Conservation (phyloP, 2,888 invertebrate species). For the Cetonia aurata region DNA sequence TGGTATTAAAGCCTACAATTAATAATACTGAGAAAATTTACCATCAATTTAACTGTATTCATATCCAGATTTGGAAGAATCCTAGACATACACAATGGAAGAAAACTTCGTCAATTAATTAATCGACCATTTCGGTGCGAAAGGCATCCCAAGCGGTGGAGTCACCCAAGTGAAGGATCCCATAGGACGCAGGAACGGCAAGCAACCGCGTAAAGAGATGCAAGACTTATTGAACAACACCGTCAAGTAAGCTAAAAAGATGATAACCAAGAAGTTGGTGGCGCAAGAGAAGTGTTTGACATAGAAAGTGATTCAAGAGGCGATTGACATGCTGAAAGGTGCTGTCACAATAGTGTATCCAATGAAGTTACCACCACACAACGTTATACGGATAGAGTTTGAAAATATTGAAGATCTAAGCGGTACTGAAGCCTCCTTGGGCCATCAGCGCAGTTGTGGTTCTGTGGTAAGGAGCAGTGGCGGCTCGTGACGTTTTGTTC, state of each 20-base stretch:
- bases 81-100: too few relatives aligned
- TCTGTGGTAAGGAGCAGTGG: slow-evolving; percentile 90
- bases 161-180: slow-evolving; percentile 71
- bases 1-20: too few relatives aligned
- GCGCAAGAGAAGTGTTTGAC: slow-evolving; percentile 76
- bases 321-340: slow-evolving; percentile 85
- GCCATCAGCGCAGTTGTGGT: slow-evolving; percentile 83
- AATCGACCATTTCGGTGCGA: slow-evolving; percentile 87
- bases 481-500: too few relatives aligned
- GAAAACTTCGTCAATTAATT: too few relatives aligned
- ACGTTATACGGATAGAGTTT: slow-evolving; percentile 89
- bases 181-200: slow-evolving; percentile 84
- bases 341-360: slow-evolving; percentile 94
- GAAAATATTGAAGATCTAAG: slow-evolving; percentile 89
- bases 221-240: slow-evolving; percentile 84
- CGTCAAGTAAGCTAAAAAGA: slow-evolving; percentile 81
- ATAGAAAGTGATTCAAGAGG: slow-evolving; percentile 81
- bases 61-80: too few relatives aligned
- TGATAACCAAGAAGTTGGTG: slow-evolving; percentile 85
- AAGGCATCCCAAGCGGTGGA: slow-evolving; percentile 88
- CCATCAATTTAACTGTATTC: too few relatives aligned
- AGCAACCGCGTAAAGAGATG: slow-evolving; percentile 85
- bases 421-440: slow-evolving; percentile 85
- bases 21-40: too few relatives aligned
- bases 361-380: slow-evolving; percentile 93